Evolutionary conservation across 2,888 invertebrate species (phyloP), one percentile per base, ranked within the genome.

Genomic region (Resseliella maxima): DNA sequence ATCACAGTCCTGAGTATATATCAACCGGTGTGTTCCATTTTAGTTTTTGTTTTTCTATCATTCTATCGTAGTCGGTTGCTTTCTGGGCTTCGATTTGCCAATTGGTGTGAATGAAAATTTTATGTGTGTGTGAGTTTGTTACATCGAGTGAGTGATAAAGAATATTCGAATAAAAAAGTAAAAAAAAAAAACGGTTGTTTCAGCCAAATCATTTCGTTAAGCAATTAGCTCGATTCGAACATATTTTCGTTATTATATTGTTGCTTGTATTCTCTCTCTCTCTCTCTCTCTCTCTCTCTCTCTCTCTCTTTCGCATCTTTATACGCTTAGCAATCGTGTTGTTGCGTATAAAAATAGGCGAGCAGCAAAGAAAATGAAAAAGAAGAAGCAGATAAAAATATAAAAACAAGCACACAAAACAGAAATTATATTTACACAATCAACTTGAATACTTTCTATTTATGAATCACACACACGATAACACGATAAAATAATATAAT

Each of bases 391-490:
- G n/a, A 59, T 24, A 59, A n/a, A n/a, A 24, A n/a, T 24, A 59
- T 6, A n/a, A 24, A 59, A n/a, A 59, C n/a, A 24, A n/a, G 5
- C n/a, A 24, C 24, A 24, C 59, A 24, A 15, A 15, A 0, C 6
- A 72, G 0, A 72, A n/a, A 59, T 6, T 24, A 12, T 59, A 59
- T 59, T 59, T 59, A 59, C 59, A 59, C 59, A 59, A 59, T 59
- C 72, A 31, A 72, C 59, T 59, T 24, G 18, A 72, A 72, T 31
- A 72, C 72, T 72, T 72, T 72, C 72, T 72, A 72, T 72, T 72
- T 72, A 72, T 72, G 72, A 72, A 72, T 72, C 72, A 72, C 31
- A 72, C n/a, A n/a, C 35, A 31, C 72, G 72, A 72, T 72, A 72
- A 31, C 31, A n/a, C 31, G 72, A 72, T 72, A 72, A 59, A 59